Conservation (phyloP, 92 coral and sea anemone genomes). For the Phymanthus crucifer region DNA sequence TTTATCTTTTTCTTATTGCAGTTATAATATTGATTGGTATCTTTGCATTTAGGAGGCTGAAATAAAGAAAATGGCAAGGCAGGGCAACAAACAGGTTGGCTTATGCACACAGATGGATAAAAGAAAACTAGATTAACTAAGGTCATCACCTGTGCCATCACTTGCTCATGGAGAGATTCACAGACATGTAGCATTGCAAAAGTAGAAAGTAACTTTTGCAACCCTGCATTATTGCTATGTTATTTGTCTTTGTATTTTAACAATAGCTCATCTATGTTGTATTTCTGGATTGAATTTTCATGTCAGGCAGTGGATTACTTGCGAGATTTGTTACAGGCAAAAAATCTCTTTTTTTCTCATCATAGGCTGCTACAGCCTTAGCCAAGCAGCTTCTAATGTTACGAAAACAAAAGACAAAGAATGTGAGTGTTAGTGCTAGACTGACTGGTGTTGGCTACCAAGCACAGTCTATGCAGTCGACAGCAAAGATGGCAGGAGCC, state of each 20-base stretch:
- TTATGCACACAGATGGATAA: too few relatives aligned
- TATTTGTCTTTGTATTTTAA: too few relatives aligned
- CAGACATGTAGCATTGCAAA: too few relatives aligned
- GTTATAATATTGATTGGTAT: not conserved
- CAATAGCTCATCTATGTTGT: too few relatives aligned
- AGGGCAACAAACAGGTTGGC: conserved; percentile 95
- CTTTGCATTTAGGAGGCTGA: conserved; percentile 75
- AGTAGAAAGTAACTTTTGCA: too few relatives aligned
- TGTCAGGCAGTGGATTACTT: too few relatives aligned
- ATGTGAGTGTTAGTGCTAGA: conserved; percentile 74
- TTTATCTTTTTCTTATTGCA: not conserved
- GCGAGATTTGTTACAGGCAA: not conserved
- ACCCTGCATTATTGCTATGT: too few relatives aligned
- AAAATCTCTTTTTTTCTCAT: not conserved
- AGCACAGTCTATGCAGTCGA: conserved; percentile 95
- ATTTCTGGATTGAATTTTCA: too few relatives aligned
- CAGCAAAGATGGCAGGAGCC: conserved; percentile 98
- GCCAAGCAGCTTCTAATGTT: conserved; percentile 94
- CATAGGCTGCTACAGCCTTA: conserved; percentile 87
- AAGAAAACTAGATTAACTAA: too few relatives aligned
- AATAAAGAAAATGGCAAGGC: conserved; percentile 94
- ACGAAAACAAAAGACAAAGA: conserved; percentile 90
- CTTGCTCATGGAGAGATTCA: too few relatives aligned
- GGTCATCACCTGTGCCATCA: too few relatives aligned
- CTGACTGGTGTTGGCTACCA: conserved; percentile 91